These are phyloP conservation scores for Sitophilus oryzae DNA, from an alignment of 1,140 invertebrate species.

Conservation along the genomic window DNA sequence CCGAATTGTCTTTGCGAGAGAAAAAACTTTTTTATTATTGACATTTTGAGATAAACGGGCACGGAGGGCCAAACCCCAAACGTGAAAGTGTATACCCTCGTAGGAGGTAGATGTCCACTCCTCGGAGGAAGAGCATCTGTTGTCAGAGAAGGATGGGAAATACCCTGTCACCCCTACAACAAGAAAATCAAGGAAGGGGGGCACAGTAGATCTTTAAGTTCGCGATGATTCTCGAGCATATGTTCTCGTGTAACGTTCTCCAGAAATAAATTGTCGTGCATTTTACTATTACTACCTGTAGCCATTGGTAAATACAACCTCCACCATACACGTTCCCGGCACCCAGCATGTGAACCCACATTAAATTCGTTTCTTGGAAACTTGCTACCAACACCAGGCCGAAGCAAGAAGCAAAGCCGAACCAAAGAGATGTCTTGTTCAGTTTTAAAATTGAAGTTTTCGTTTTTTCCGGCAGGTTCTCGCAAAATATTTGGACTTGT, in stretches of 20 bases:
- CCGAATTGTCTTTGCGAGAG: no score
- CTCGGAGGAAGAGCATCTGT: no score
- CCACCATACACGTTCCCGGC: not conserved
- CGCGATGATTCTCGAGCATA: no score
- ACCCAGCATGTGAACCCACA: not conserved
- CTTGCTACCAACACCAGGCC: conserved; percentile 11
- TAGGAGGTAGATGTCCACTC: no score
- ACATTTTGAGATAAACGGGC: no score
- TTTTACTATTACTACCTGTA: conserved; percentile 4
- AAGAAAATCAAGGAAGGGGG: no score
- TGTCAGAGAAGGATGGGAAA: no score
- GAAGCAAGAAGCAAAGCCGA: not conserved
- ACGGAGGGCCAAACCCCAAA: no score
- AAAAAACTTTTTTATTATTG: no score
- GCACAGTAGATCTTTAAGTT: no score
- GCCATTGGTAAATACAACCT: not conserved
- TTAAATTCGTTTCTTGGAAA: conserved; percentile 16
- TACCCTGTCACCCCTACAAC: no score
- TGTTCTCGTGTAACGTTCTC: not conserved
- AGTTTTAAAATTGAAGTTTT: not conserved
- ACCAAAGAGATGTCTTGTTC: not conserved
- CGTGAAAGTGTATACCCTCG: no score
- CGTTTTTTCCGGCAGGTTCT: not conserved
- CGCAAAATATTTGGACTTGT: conserved; percentile 6
- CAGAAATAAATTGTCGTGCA: not conserved